These are phyloP conservation scores for Chironomus tentans DNA, from an alignment of 2,888 invertebrate species.

Conservation along the genomic window DNA sequence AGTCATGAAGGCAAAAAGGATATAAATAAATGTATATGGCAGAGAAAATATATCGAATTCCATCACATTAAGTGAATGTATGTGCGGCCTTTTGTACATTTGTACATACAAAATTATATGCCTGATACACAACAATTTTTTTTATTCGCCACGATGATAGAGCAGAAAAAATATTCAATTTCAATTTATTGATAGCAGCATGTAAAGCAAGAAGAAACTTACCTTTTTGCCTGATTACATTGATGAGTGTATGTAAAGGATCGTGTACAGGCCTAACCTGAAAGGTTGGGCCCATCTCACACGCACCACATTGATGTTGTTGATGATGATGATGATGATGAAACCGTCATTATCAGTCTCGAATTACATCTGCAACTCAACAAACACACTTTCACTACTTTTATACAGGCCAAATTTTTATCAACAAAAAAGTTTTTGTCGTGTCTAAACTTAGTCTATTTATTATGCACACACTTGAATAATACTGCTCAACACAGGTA, in stretches of 20 bases:
- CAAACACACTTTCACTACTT: background rate
- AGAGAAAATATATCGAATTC: background rate
- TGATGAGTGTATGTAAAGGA: background rate
- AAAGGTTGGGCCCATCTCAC: no score
- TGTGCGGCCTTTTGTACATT: no score
- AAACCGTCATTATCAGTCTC: background rate
- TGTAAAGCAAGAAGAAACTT: background rate
- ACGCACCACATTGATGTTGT: no score
- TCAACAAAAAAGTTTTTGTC: background rate
- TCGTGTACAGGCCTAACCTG: no score
- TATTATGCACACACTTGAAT: background rate
- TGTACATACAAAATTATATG: no score
- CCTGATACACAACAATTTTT: no score
- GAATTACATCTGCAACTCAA: background rate
- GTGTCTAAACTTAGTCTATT: no score
- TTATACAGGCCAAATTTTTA: background rate
- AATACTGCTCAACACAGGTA: background rate
- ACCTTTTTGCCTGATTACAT: background rate
- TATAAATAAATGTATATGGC: no score
- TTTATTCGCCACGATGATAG: background rate
- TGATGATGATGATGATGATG: background rate
- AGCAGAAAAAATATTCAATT: slow-evolving; percentile 10
- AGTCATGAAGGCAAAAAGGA: background rate
- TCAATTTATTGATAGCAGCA: background rate
- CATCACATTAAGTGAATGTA: background rate